These are phyloP conservation scores for Eupithecia vulgata DNA, from an alignment of 2,888 invertebrate genomes.

Conservation along the genomic window DNA sequence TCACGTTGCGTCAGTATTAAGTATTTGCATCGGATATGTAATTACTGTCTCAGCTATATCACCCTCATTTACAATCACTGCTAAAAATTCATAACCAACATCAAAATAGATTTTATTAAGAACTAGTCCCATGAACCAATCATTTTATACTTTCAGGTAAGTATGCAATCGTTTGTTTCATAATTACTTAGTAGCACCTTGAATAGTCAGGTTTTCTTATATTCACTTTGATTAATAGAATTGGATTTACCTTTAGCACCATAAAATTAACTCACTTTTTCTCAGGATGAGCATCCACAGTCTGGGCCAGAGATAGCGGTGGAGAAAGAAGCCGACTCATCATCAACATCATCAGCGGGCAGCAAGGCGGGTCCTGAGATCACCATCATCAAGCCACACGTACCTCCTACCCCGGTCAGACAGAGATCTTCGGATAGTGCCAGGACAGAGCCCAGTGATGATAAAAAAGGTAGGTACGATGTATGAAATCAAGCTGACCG, in stretches of 20 bases:
- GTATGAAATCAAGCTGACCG: neutral
- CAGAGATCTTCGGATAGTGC: slow-evolving; percentile 85
- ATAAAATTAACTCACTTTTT: slow-evolving; percentile 9
- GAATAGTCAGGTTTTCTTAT: neutral
- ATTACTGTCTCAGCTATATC: neutral
- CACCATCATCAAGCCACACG: slow-evolving; percentile 69
- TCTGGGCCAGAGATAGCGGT: slow-evolving; percentile 68
- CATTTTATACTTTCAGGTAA: neutral
- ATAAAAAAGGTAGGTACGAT: slow-evolving; percentile 66
- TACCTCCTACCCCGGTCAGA: slow-evolving; percentile 68
- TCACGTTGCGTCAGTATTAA: neutral
- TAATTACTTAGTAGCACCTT: neutral
- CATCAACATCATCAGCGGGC: slow-evolving; percentile 71
- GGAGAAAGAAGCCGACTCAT: slow-evolving; percentile 70
- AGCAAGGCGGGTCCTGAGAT: slow-evolving; percentile 73
- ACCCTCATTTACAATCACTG: neutral
- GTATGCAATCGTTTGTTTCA: neutral
- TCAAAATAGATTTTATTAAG: neutral
- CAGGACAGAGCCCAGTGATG: slow-evolving; percentile 76
- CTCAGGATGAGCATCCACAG: slow-evolving; percentile 74
- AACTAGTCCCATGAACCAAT: neutral
- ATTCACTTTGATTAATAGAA: neutral
- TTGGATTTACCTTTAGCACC: neutral
- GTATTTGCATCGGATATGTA: neutral
- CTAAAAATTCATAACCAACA: neutral